phyloP scores from a whole-genome alignment of 2,113 vertebrate species.

The Budorcas taxicolor region DNA sequence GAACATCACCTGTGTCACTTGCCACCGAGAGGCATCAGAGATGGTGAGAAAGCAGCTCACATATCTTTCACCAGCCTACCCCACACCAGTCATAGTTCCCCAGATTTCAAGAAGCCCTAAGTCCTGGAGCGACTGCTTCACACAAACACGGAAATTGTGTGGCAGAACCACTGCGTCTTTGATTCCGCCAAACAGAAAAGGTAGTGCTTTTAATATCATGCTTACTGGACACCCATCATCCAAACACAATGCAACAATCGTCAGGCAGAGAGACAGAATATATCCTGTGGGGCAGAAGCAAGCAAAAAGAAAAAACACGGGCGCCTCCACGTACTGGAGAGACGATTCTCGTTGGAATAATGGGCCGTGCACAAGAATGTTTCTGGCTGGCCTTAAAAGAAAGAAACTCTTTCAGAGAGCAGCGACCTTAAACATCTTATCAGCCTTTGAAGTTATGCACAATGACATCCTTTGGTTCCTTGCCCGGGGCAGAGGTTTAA shows the following conservation, averaged over 20 bases:
- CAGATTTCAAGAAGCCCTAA: not conserved
- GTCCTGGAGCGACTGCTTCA: not conserved
- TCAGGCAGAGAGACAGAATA: not conserved
- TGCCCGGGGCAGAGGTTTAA: conserved; percentile 56
- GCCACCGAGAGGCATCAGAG: not conserved
- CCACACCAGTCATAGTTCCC: not conserved
- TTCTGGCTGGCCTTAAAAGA: conserved; percentile 61
- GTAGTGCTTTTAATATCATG: not conserved
- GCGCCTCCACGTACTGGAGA: accelerated
- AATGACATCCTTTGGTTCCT: conserved; percentile 66
- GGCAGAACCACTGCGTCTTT: not conserved
- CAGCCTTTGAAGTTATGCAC: conserved; percentile 65
- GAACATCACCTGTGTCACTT: not conserved
- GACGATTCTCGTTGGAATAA: not conserved
- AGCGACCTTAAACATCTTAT: conserved; percentile 51
- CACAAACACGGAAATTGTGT: not conserved
- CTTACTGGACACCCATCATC: not conserved
- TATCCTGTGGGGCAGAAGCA: not conserved
- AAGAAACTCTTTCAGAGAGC: conserved; percentile 53
- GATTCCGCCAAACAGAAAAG: not conserved
- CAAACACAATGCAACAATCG: not conserved
- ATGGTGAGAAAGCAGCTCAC: not conserved
- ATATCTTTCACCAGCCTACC: not conserved
- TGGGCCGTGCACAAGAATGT: not conserved
- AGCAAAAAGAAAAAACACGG: not conserved